A percentile compares a stretch with the other conserved stretches of the same genome.
These are phyloP conservation scores for Fundulus diaphanus DNA, from an alignment of 2,797 vertebrate species.

Conservation along the genomic window DNA sequence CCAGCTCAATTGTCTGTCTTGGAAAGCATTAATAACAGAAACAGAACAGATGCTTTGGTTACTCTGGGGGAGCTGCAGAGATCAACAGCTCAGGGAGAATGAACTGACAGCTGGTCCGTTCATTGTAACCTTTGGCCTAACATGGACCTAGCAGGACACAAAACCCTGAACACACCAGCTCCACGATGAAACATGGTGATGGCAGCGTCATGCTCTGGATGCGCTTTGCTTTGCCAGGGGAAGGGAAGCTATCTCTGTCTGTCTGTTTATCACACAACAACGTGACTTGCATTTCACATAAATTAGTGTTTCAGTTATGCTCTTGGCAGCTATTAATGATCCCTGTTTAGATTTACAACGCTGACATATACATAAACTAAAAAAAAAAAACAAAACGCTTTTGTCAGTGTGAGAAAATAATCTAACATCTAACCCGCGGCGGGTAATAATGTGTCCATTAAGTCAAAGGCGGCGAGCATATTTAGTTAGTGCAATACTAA, in stretches of 20 bases:
- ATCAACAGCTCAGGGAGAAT: not conserved
- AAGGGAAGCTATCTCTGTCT: too few relatives aligned
- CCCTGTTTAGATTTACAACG: conserved; percentile 57
- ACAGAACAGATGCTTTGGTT: not conserved
- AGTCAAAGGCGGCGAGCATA: not conserved
- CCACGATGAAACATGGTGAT: too few relatives aligned
- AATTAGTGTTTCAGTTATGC: conserved; percentile 27
- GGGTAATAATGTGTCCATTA: not conserved
- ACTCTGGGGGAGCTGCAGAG: not conserved
- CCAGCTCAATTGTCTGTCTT: too few relatives aligned
- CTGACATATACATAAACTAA: conserved; percentile 59
- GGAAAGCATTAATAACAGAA: not conserved
- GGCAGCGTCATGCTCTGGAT: too few relatives aligned
- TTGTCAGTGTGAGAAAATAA: conserved; percentile 39
- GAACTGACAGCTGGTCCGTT: not conserved
- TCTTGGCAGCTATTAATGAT: conserved; percentile 46
- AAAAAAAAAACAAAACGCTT: too few relatives aligned
- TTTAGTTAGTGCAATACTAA: conserved; percentile 33
- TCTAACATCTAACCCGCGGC: conserved; percentile 2
- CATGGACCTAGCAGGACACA: not conserved
- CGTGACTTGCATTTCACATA: not conserved
- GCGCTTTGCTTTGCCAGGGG: too few relatives aligned
- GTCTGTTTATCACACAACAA: not conserved
- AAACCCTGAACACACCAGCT: too few relatives aligned
- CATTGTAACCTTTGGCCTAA: not conserved